These are phyloP conservation scores for Ammospiza maritima DNA, from an alignment of 2,797 vertebrate genomes.

Conservation along the genomic window DNA sequence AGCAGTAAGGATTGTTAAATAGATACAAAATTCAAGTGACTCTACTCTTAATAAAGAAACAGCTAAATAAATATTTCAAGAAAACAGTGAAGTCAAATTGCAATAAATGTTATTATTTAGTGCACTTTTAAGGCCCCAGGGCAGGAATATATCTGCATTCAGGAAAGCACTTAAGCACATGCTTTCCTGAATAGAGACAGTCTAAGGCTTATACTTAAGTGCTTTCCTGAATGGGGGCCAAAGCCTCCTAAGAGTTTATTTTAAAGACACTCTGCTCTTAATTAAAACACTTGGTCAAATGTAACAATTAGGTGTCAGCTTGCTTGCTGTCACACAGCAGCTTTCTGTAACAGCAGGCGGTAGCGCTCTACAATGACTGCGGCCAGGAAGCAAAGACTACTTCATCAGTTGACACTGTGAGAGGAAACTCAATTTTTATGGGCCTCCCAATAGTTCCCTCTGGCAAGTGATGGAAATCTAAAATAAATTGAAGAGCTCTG, in stretches of 20 bases:
- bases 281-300: slow-evolving; percentile 49
- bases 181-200: slow-evolving; percentile 53
- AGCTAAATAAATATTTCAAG: slow-evolving; percentile 47
- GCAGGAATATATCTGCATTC: slow-evolving; percentile 42
- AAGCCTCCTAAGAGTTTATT: slow-evolving; percentile 44
- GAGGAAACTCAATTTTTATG: slow-evolving; percentile 38
- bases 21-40: neutral
- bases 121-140: slow-evolving; percentile 38
- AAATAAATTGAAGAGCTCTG: slow-evolving; percentile 21
- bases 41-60: slow-evolving; percentile 4
- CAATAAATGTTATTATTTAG: slow-evolving; percentile 47
- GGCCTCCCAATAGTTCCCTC: slow-evolving; percentile 26
- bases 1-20: neutral
- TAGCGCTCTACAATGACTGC: slow-evolving; percentile 7
- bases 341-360: neutral
- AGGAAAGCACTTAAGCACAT: slow-evolving; percentile 63
- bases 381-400: slow-evolving; percentile 1
- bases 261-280: slow-evolving; percentile 32
- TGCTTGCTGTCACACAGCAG: slow-evolving; percentile 35
- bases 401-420: slow-evolving; percentile 12
- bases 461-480: neutral
- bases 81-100: slow-evolving; percentile 19
- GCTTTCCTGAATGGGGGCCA: slow-evolving; percentile 62
- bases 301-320: slow-evolving; percentile 47
- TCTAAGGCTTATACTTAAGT: slow-evolving; percentile 53